Evolutionary conservation across 2,113 vertebrate species (phyloP).

Genomic region (Microtus ochrogaster): DNA sequence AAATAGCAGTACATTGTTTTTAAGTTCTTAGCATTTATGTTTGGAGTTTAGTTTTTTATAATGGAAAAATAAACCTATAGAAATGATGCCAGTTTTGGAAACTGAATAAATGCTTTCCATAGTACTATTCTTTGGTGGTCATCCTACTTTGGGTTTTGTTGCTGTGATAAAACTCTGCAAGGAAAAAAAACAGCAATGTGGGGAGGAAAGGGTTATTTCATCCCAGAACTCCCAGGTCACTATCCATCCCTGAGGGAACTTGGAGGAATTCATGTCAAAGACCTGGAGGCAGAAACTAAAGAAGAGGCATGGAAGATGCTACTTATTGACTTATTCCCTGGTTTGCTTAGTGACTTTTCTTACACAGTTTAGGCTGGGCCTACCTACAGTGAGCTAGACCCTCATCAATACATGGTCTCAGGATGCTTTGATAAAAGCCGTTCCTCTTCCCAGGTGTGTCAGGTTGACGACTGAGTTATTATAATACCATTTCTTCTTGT

Average conservation of each 20-base stretch:
- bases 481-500: constrained; percentile 11
- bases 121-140: not conserved
- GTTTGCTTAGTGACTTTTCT: not conserved
- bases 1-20: not conserved
- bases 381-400: not conserved
- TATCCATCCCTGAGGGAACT: not conserved
- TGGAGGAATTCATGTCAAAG: not conserved
- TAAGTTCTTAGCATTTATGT: constrained; percentile 3
- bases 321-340: not conserved
- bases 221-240: not conserved
- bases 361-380: not conserved
- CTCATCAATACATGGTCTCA: not conserved
- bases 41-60: constrained; percentile 41
- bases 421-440: not conserved
- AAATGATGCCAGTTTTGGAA: constrained; percentile 13
- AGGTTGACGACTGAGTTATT: not conserved
- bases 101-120: constrained; percentile 1
- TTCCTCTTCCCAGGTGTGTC: not conserved
- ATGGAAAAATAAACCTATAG: constrained; percentile 22
- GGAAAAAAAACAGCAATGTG: not conserved
- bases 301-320: not conserved
- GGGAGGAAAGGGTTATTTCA: not conserved
- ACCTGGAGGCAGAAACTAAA: not conserved
- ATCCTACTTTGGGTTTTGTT: not conserved
- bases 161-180: not conserved